Evolutionary conservation across 2,113 vertebrate species (phyloP).

Genomic region (Glareola pratincola): DNA sequence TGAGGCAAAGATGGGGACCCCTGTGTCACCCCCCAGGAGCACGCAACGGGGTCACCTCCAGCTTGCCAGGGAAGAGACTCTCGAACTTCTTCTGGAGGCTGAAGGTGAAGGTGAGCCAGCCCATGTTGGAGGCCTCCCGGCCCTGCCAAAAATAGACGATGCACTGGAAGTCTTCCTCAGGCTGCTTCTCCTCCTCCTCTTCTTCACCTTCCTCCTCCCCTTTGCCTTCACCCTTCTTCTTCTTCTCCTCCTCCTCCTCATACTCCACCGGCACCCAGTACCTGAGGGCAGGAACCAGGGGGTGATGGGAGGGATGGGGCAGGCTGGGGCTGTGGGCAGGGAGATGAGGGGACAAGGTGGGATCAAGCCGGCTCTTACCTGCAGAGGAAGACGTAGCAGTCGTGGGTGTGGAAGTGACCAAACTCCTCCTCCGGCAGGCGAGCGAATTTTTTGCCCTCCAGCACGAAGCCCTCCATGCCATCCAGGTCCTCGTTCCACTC

Average conservation of each 20-base stretch:
- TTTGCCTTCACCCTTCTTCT: constrained; percentile 34
- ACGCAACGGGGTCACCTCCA: constrained; percentile 76
- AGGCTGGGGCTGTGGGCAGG: neutral
- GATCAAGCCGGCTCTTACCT: constrained; percentile 67
- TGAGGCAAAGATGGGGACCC: neutral
- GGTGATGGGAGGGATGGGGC: neutral
- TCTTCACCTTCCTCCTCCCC: constrained; percentile 60
- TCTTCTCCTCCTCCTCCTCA: constrained; percentile 78
- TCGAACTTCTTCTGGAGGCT: constrained; percentile 99
- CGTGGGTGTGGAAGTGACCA: constrained; percentile 93
- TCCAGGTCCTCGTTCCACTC: constrained; percentile 98
- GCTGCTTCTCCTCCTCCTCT: constrained; percentile 87
- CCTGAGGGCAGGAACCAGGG: constrained; percentile 58
- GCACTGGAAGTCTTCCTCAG: constrained; percentile 97
- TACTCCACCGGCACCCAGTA: constrained; percentile 97
- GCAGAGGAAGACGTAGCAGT: constrained; percentile 99
- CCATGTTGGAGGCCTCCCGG: constrained; percentile 97
- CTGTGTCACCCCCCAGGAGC: neutral
- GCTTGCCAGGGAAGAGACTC: constrained; percentile 93
- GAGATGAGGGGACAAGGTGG: rapidly evolving
- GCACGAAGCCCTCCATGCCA: constrained; percentile 96
- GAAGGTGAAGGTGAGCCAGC: constrained; percentile 99
- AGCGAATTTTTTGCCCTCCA: constrained; percentile 96
- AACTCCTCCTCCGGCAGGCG: constrained; percentile 96
- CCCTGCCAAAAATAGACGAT: constrained; percentile 99